Conservation (phyloP, 35 echinoderm and acorn worm genomes). For the Anneissia japonica region DNA sequence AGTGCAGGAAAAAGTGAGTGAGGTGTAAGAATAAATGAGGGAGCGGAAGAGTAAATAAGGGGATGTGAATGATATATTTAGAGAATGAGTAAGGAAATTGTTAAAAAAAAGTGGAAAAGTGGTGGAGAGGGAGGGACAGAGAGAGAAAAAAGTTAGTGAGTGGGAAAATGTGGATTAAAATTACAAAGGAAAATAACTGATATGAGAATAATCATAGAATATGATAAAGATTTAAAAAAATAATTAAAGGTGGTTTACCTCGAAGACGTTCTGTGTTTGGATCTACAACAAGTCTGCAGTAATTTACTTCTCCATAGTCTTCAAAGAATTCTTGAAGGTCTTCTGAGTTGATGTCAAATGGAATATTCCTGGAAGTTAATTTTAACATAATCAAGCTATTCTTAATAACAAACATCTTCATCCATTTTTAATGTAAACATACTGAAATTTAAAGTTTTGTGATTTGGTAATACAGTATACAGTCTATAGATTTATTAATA, state of each 20-base stretch:
- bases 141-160: neutral
- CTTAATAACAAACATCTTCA: no score
- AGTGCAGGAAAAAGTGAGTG: no score
- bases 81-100: neutral
- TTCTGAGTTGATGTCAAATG: conserved; percentile 43
- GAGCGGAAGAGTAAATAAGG: no score
- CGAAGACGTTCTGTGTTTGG: conserved; percentile 56
- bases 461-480: no score
- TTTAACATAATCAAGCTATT: no score
- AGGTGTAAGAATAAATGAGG: no score
- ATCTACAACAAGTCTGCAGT: conserved; percentile 44
- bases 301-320: conserved; percentile 42
- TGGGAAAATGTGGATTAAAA: neutral
- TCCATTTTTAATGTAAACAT: no score
- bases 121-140: neutral
- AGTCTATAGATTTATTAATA: no score
- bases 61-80: no score
- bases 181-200: neutral
- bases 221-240: neutral
- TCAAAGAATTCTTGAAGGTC: conserved; percentile 40
- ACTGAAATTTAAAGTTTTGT: no score
- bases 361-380: conserved; percentile 42
- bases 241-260: conserved; percentile 31
- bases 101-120: neutral
- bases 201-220: neutral